Evolutionary conservation across 2,888 invertebrate species (phyloP), one percentile per base, ranked within the genome.

Genomic region (Blastobasis lacticolella): DNA sequence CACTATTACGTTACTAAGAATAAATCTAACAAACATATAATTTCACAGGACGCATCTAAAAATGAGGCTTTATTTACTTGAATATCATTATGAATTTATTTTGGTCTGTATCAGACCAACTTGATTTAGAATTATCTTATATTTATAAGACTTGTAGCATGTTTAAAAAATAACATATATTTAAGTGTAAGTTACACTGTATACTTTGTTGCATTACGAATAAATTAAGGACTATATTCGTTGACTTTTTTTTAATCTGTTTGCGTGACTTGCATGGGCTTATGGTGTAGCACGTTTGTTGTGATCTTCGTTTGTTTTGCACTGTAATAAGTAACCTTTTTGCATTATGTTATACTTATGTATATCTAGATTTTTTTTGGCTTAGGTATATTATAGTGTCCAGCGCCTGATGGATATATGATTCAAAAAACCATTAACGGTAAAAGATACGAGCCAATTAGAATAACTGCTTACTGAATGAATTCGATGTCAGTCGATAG

Each of bases 91-190:
- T 23, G 23, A 23, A 23, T 23, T 23, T 23, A 23, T 42, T 42
- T 66, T 81, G 83, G 76, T 86, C 86, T 87, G 86, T 81, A 86
- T 86, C 86, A 86, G 86, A 86, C 75, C 78, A 75, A 69, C 60
- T 67, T 57, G 48, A 40, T 38, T 46, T 57, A 55, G 48, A 49
- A 48, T 55, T 55, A 51, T 55, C 49, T 49, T 37, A 49, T 51
- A 52, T 45, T 54, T 49, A 50, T 54, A 52, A 52, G 46, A 48
- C 43, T 38, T 46, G 37, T 7, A 37, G 9, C 9, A 42, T 42
- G 9, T 42, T 38, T 53, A 49, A 5, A 42, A 49, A 46, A 47
- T 42, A 42, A 46, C 40, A 45, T 37, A 51, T 48, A 49, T 42
- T 42, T 43, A 36, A 50, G 5, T 38, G 42, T 51, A 51, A 55